These are phyloP conservation scores for Norana najaformis DNA, from an alignment of 2,888 invertebrate species.

Conservation along the genomic window DNA sequence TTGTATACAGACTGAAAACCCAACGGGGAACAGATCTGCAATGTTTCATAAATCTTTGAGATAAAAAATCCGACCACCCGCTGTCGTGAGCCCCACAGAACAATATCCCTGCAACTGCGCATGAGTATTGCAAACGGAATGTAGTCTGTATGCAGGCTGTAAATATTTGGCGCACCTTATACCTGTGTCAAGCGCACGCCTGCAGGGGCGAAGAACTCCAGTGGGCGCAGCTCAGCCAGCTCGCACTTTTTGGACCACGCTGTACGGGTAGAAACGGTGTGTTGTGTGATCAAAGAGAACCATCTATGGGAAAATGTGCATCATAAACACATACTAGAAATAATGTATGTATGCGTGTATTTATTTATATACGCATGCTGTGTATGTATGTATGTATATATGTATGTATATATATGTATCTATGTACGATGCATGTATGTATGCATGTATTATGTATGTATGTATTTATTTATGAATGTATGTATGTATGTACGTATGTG, in stretches of 20 bases:
- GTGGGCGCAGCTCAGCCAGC: too few species aligned
- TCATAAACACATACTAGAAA: neutral
- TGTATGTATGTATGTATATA: neutral
- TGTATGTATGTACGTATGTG: slow-evolving; percentile 33
- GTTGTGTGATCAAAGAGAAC: neutral
- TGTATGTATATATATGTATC: neutral
- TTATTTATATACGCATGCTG: neutral
- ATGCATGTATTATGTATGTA: neutral
- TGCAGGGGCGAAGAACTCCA: too few species aligned
- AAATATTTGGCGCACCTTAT: slow-evolving; percentile 5
- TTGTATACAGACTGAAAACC: neutral
- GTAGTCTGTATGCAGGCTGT: neutral
- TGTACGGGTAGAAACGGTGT: neutral
- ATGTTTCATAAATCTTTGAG: neutral
- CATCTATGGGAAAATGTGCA: neutral
- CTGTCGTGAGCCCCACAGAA: neutral
- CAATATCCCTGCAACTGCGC: neutral
- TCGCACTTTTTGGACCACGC: neutral
- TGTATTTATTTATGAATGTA: slow-evolving; percentile 36
- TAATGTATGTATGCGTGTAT: neutral
- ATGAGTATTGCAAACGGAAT: too few species aligned
- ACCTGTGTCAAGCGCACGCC: slow-evolving; percentile 7
- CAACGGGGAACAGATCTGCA: neutral
- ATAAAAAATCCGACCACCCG: neutral
- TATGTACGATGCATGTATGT: slow-evolving; percentile 21